Evolutionary conservation across 2,797 vertebrate species (phyloP).

Genomic region (Lophotriccus pileatus): DNA sequence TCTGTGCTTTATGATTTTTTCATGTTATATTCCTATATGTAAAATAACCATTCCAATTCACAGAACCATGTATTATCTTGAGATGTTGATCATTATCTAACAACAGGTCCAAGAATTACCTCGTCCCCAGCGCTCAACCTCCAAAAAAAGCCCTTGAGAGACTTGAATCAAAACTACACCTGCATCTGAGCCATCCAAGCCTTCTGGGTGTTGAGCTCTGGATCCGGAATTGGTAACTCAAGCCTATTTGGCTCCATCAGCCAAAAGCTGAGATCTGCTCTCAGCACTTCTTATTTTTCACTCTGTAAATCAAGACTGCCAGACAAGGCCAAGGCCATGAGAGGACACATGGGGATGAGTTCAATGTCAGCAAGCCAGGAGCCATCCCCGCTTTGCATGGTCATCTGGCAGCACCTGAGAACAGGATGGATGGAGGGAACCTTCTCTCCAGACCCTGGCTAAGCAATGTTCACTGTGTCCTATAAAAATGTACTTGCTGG

Average conservation of each 20-base stretch:
- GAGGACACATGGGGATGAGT: not conserved
- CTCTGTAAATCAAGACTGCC: not conserved
- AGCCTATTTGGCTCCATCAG: not conserved
- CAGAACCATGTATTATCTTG: not conserved
- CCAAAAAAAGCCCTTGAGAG: not conserved
- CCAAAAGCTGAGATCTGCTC: not conserved
- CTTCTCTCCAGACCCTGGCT: not conserved
- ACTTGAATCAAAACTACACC: not conserved
- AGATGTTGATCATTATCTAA: not conserved
- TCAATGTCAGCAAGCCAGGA: not conserved
- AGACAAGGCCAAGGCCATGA: not conserved
- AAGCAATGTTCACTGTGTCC: not conserved
- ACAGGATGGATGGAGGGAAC: not conserved
- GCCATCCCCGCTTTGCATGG: not conserved
- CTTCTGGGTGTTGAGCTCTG: not conserved
- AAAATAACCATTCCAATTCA: not conserved
- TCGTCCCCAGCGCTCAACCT: not conserved
- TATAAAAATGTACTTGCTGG: not conserved
- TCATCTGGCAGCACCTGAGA: not conserved
- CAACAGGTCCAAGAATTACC: not conserved
- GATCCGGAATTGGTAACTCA: not conserved
- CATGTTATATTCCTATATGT: not conserved
- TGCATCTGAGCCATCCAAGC: not conserved
- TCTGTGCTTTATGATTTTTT: not conserved
- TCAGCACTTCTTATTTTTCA: not conserved